Base-by-base conservation (phyloP, 2,113 vertebrate species). In the Cryptomyrus ogoouensis region DNA sequence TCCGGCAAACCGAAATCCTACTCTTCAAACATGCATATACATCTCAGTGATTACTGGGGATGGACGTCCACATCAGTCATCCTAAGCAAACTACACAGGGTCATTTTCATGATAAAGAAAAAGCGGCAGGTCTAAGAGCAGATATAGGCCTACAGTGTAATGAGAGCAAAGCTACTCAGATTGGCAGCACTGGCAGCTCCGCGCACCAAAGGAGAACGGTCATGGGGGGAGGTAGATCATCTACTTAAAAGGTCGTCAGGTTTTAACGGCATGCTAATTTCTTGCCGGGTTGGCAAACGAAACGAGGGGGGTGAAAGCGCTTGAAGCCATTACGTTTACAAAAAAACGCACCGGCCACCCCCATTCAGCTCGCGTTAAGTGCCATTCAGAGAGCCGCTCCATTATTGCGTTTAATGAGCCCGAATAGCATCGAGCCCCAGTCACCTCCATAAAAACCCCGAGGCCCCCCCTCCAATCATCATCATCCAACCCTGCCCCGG, bases 381-480 rank as follows among this genome's bases (percentile, higher is more conserved):
- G 83, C 83, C 39, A 84, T 84, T 47, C 83, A 84, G 83, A 84
- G 83, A 47, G 44, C 5, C 44, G 44, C 35, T 39, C 39, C 19
- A 84, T 84, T 84, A 84, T 47, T 84, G 39, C 39, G 19, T 84
- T 84, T 84, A 46, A 84, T 84, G 39, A 47, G 39, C 83, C 83
- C 83, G 21, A 84, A 84, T 44, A 84, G 83, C 83, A 46, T 46
- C 3, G 44, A 84, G 83, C 83, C 83, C 83, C 83, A 84, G 44
- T 84, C 83, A 84, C 83, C 83, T 84, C 83, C 83, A 84, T 84
- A 46, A 84, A 80, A 80, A 80, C 74, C 77, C 77, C 77, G 15
- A 39, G 7, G 1, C 39, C 44, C 39, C 83, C 83, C 44, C 19
- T 24, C 83, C 44, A 83, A 47, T 84, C 83, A 84, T 84, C 83